phyloP scores from a whole-genome alignment of 2,113 vertebrate species.

The Riparia riparia region DNA sequence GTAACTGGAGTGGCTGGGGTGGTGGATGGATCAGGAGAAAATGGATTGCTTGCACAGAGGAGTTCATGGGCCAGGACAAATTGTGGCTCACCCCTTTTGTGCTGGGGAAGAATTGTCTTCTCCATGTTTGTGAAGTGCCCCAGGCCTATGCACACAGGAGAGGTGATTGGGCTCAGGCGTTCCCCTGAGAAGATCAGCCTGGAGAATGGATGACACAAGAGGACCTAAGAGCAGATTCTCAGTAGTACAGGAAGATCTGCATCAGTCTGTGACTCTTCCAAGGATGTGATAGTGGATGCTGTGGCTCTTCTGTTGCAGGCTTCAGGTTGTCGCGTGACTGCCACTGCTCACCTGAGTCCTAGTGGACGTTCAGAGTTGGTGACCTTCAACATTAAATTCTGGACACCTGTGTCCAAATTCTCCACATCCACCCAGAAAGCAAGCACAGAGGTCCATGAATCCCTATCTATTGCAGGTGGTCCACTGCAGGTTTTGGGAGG shows the following conservation, averaged over 20 bases:
- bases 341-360: background rate
- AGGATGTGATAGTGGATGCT: background rate
- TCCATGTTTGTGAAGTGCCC: background rate
- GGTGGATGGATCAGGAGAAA: background rate
- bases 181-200: background rate
- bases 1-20: background rate
- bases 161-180: background rate
- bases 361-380: background rate
- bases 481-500: background rate
- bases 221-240: background rate
- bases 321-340: background rate
- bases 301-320: background rate
- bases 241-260: background rate
- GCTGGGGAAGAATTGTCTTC: background rate
- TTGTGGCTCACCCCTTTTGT: fast-evolving
- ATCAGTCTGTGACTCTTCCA: background rate
- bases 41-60: background rate
- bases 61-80: background rate
- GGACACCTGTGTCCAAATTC: fast-evolving
- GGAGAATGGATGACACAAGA: background rate
- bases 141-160: fast-evolving
- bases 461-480: background rate
- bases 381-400: background rate
- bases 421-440: background rate
- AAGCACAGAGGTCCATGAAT: fast-evolving